phyloP scores from a whole-genome alignment of 2,797 vertebrate genomes.

The Mastacembelus armatus region DNA sequence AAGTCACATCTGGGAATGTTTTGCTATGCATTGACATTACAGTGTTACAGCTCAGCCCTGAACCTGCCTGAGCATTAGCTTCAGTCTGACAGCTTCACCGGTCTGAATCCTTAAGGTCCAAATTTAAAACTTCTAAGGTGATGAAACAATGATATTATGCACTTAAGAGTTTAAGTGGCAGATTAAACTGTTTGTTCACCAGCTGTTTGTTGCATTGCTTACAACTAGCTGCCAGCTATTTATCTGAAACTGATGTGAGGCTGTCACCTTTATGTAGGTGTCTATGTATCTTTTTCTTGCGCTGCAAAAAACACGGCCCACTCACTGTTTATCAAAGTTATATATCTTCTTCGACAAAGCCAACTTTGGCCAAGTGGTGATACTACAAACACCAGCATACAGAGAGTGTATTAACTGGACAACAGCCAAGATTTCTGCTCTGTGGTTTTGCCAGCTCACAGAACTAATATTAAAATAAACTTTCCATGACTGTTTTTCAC shows the following conservation, averaged over 20 bases:
- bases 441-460: background rate
- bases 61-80: conserved; percentile 11
- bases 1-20: background rate
- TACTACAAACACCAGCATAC: background rate
- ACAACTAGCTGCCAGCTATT: background rate
- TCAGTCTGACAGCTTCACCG: conserved; percentile 10
- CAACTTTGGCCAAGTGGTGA: background rate
- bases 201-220: background rate
- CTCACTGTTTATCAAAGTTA: background rate
- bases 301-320: background rate
- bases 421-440: conserved; percentile 2
- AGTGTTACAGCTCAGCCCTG: background rate
- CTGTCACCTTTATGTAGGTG: background rate
- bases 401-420: background rate
- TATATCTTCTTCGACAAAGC: background rate
- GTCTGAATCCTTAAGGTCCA: background rate
- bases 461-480: background rate
- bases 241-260: background rate
- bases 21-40: conserved; percentile 5
- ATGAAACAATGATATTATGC: background rate
- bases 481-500: background rate
- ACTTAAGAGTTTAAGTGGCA: background rate
- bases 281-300: background rate
- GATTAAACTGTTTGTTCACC: background rate
- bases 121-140: background rate